phyloP scores from a whole-genome alignment of 2,113 vertebrate species.

The Vimba vimba region DNA sequence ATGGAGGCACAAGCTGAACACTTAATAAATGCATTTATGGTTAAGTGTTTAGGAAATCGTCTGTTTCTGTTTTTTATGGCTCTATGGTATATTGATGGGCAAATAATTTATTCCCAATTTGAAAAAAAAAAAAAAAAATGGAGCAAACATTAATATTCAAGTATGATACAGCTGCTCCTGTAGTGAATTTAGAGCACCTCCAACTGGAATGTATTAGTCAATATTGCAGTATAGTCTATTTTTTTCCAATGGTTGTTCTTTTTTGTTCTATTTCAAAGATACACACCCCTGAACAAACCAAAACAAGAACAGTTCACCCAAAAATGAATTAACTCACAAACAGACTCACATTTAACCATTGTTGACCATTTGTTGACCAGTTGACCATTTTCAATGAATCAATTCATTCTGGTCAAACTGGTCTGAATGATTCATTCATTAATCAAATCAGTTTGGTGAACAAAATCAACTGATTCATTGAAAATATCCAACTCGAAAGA shows the following conservation, averaged over 20 bases:
- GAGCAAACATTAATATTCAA: background rate
- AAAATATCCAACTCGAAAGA: background rate
- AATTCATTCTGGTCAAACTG: too few relatives aligned
- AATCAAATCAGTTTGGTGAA: background rate
- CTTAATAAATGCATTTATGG: constrained; percentile 23
- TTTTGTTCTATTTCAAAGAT: background rate
- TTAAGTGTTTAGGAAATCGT: background rate
- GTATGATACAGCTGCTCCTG: background rate
- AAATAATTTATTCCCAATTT: background rate
- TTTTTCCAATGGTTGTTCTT: background rate
- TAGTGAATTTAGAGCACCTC: background rate
- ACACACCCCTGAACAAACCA: background rate
- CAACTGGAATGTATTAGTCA: background rate
- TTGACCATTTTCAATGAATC: background rate
- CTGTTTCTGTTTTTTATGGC: background rate
- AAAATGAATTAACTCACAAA: background rate
- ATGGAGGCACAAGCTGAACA: constrained; percentile 63
- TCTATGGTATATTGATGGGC: background rate
- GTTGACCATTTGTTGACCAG: background rate
- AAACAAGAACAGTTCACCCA: background rate
- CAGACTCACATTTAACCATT: background rate
- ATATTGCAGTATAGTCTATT: background rate
- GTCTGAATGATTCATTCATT: too few relatives aligned
- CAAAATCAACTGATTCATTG: background rate
- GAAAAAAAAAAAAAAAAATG: background rate